A percentile compares a stretch with the other conserved stretches of the same genome.
These are phyloP conservation scores for Physella acuta DNA, from an alignment of 1,140 invertebrate species.

Conservation along the genomic window DNA sequence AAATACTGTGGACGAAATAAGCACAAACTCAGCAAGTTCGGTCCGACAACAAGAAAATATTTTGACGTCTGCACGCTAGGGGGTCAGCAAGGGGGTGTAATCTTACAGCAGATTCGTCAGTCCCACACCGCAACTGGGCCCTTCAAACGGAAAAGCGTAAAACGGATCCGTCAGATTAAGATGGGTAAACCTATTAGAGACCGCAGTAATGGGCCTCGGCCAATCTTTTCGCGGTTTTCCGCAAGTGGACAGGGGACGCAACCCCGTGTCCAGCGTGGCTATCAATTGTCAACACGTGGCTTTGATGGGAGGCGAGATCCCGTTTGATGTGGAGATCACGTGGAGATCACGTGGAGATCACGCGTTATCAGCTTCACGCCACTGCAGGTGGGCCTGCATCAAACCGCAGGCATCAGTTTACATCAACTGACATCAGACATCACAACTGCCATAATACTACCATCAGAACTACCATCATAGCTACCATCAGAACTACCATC, in stretches of 20 bases:
- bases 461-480: conserved; percentile 15
- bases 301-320: conserved; percentile 1
- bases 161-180: conserved; percentile 16
- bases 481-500: too few relatives aligned
- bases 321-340: too few relatives aligned
- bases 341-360: too few relatives aligned
- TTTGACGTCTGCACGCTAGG: conserved; percentile 12
- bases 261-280: not conserved
- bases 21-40: too few relatives aligned
- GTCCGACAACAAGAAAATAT: not conserved
- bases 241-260: conserved; percentile 9
- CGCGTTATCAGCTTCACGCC: too few relatives aligned
- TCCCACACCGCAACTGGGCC: not conserved
- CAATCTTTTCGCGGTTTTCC: not conserved
- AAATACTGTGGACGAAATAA: too few relatives aligned
- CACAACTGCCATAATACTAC: conserved; percentile 11
- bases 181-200: conserved; percentile 12
- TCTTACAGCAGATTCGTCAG: not conserved
- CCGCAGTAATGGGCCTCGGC: not conserved
- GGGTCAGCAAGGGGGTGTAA: conserved; percentile 1
- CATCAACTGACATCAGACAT: not conserved
- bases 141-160: not conserved
- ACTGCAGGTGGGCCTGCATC: too few relatives aligned
- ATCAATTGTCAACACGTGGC: conserved; percentile 20
- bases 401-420: too few relatives aligned